Evolutionary conservation across 2,113 vertebrate species (phyloP).

Genomic region (Dascyllus trimaculatus): DNA sequence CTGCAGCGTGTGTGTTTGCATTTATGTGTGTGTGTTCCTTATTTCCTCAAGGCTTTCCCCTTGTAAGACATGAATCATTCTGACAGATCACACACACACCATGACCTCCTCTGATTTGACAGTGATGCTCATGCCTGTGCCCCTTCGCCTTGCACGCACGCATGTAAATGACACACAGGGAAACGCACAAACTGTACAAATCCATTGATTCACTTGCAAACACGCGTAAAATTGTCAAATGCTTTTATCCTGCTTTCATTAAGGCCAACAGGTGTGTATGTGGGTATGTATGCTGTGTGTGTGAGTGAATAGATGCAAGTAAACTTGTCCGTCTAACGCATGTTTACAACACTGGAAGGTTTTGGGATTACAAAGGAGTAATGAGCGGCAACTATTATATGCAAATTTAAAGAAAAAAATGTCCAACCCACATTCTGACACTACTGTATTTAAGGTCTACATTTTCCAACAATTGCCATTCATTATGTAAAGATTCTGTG

Average conservation of each 20-base stretch:
- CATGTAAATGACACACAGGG: neutral
- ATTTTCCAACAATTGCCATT: neutral
- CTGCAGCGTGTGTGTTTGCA: neutral
- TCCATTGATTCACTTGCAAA: neutral
- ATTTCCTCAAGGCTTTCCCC: constrained; percentile 5
- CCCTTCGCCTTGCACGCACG: no score
- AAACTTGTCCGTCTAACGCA: neutral
- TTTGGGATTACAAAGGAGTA: neutral
- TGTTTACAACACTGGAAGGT: neutral
- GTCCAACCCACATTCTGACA: no score
- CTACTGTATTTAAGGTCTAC: no score
- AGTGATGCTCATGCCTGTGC: constrained; percentile 2
- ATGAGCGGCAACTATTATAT: neutral
- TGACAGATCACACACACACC: constrained; percentile 36
- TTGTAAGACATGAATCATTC: constrained; percentile 45
- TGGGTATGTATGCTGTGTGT: neutral
- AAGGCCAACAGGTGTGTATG: constrained; percentile 8
- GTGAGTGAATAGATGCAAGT: neutral
- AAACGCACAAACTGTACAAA: neutral
- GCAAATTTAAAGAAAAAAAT: no score
- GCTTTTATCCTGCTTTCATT: constrained; percentile 8
- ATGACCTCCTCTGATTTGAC: constrained; percentile 29
- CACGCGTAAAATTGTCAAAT: constrained; percentile 4
- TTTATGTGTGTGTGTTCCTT: constrained; percentile 29
- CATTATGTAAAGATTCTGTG: neutral